Evolutionary conservation across 1,140 invertebrate species (phyloP).

Genomic region (Acromyrmex charruanus): DNA sequence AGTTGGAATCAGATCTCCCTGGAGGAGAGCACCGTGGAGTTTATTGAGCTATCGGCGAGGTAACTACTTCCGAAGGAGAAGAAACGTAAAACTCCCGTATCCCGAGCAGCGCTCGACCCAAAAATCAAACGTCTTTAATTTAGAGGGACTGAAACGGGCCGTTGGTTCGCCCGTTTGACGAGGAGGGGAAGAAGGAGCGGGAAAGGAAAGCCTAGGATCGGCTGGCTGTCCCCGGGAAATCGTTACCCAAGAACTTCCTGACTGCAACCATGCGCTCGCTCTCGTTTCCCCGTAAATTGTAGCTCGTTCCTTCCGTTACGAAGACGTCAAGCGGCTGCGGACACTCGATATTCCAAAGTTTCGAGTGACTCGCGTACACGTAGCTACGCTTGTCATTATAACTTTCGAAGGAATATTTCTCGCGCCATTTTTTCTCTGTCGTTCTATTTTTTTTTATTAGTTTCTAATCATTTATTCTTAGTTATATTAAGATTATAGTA

Average conservation of each 20-base stretch:
- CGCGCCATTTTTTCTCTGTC: not conserved
- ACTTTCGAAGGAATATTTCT: constrained; percentile 36
- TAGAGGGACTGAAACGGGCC: constrained; percentile 27
- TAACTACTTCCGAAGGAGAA: constrained; percentile 56
- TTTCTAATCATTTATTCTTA: not conserved
- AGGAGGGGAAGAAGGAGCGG: not conserved
- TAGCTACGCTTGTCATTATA: constrained; percentile 53
- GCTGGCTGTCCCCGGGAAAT: constrained; percentile 47
- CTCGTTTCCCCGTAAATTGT: constrained; percentile 38
- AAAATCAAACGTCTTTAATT: constrained; percentile 64
- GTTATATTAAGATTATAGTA: not conserved
- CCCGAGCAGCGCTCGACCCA: constrained; percentile 15
- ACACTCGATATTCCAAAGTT: constrained; percentile 66
- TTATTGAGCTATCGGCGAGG: constrained; percentile 59
- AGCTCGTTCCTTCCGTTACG: constrained; percentile 45
- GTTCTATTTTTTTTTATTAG: constrained; percentile 5
- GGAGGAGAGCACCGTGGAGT: constrained; percentile 43
- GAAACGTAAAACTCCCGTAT: constrained; percentile 63
- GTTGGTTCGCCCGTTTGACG: not conserved
- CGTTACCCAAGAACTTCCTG: constrained; percentile 51
- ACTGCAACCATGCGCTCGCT: constrained; percentile 5
- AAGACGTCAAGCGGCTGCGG: constrained; percentile 44
- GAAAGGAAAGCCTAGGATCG: not conserved
- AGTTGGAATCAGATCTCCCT: constrained; percentile 52
- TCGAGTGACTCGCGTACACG: constrained; percentile 31